These are phyloP conservation scores for Nycticorax nycticorax DNA, from an alignment of 2,113 vertebrate genomes.

Conservation along the genomic window DNA sequence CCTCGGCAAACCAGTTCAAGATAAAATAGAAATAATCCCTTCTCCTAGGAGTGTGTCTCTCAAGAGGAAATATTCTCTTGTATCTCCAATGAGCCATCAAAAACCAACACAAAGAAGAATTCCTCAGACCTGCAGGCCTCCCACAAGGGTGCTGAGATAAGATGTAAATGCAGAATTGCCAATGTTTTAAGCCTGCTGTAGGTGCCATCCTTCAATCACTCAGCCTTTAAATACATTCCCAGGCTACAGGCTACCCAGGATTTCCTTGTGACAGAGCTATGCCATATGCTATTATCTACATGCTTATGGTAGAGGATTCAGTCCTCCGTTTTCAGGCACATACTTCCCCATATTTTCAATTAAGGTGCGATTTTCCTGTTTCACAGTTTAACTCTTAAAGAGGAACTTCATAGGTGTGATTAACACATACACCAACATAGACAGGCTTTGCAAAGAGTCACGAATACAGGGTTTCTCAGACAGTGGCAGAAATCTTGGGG, in stretches of 20 bases:
- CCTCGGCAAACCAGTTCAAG: background rate
- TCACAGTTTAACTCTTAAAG: background rate
- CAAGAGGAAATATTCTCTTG: background rate
- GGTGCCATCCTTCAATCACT: background rate
- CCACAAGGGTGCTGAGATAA: fast-evolving
- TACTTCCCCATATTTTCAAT: background rate
- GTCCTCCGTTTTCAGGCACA: background rate
- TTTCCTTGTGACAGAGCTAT: background rate
- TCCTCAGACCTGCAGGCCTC: background rate
- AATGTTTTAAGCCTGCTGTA: background rate
- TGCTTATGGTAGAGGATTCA: background rate
- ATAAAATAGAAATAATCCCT: background rate
- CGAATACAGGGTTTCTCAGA: background rate
- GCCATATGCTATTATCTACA: background rate
- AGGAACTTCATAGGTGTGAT: background rate
- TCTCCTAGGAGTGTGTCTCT: background rate
- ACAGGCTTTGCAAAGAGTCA: background rate
- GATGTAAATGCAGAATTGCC: background rate
- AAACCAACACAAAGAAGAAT: background rate
- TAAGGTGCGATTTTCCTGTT: background rate
- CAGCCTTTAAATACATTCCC: too few relatives aligned
- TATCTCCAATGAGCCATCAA: background rate
- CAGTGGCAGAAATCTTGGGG: background rate
- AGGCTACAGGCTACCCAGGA: background rate
- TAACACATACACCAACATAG: background rate